These are phyloP conservation scores for Sebastes vulpes DNA, from an alignment of 2,797 vertebrate genomes.

Conservation along the genomic window DNA sequence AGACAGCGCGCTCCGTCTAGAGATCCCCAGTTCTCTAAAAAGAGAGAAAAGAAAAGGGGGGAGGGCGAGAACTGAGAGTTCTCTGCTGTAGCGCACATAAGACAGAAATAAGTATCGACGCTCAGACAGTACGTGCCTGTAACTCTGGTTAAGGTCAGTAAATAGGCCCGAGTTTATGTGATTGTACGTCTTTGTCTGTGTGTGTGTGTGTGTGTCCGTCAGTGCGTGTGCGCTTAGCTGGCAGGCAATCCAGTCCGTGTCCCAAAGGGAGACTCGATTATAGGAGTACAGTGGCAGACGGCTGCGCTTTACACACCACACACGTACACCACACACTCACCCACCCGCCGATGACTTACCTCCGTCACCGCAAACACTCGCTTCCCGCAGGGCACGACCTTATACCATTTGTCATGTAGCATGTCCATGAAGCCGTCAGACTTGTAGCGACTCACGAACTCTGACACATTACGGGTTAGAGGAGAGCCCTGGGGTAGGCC, in stretches of 20 bases:
- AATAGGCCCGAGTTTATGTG: conserved; percentile 33
- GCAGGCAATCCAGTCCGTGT: conserved; percentile 53
- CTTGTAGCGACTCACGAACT: conserved; percentile 95
- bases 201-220: not conserved
- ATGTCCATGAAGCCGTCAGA: conserved; percentile 97
- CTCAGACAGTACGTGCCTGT: conserved; percentile 47
- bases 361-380: conserved; percentile 93
- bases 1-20: conserved; percentile 28
- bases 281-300: conserved; percentile 51
- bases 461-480: conserved; percentile 92
- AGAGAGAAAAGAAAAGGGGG: not conserved
- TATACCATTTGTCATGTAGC: conserved; percentile 98
- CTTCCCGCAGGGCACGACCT: conserved; percentile 95
- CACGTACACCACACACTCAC: conserved; percentile 56
- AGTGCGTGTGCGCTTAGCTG: conserved; percentile 33
- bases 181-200: conserved; percentile 34
- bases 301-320: conserved; percentile 52
- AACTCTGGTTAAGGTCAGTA: conserved; percentile 47
- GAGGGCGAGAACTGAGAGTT: conserved; percentile 11
- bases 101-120: conserved; percentile 51
- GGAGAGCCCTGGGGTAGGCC: conserved; percentile 93
- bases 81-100: conserved; percentile 1
- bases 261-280: conserved; percentile 68
- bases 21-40: conserved; percentile 37
- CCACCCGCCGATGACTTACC: conserved; percentile 80